Base-by-base conservation (phyloP, 1,140 invertebrate genomes). In the Drosophila biarmipes region DNA sequence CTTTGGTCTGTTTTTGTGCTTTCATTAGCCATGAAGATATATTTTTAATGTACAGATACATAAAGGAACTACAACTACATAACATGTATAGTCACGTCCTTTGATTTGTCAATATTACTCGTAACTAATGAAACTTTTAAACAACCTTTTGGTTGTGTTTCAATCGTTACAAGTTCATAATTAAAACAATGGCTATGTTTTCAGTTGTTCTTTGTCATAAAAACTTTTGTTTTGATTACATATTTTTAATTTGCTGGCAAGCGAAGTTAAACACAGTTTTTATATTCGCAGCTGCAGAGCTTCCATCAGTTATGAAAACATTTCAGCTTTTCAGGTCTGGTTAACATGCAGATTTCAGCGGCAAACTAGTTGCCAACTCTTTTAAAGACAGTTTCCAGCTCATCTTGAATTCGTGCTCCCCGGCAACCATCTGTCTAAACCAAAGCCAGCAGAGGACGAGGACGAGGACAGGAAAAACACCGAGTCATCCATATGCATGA, bases 401-500 rank as follows among this genome's bases (percentile, higher is more conserved):
- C 43, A 67, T 51, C 40, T 34, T 38, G 3, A 69, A 69, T 68
- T 55, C 40, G 19, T 45, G 40, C 34, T 15, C 11, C 17, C 49
- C 48, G 15, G 31, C 66, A 56, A 24, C 27, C 38, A 45, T 34
- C 69, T 61, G 19, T 29, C 67, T 43, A 49, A 73, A 40, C 68
- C 56, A 53, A 48, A 24, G 38, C 27, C 19, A 49, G 1, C 43
- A 6, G 14, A 35, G 17, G 17, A 19, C 17, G 12, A 51, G 8
- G 5, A 29, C 11, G 6, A 8, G 7, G 15, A 40, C 14, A 15
- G 14, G n/a, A 43, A 48, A 57, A 68, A 63, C 24, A 43, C 74
- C 34, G 48, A 76, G 58, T 51, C 59, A 79, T 78, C 82, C 78
- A 85, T 87, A 87, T 85, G 82, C 78, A 85, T 85, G 68, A 68